Conservation (phyloP, 2,888 invertebrate species). For the Sinopyrophorus schimmeli region DNA sequence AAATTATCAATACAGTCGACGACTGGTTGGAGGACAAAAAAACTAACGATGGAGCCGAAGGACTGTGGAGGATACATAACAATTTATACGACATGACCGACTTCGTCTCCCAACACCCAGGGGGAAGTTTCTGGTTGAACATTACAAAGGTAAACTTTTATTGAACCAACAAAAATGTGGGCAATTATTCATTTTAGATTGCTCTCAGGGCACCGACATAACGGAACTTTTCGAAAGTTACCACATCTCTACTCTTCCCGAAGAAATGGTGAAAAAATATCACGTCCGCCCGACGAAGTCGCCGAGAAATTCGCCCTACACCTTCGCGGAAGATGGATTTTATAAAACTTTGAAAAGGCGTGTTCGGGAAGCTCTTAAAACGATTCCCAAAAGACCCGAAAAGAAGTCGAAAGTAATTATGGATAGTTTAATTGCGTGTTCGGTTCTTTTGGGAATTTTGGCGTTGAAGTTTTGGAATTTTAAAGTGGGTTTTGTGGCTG, state of each 20-base stretch:
- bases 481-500: constrained; percentile 58
- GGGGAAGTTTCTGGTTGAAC: constrained; percentile 75
- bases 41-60: constrained; percentile 72
- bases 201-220: constrained; percentile 22
- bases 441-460: no score
- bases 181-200: no score
- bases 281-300: constrained; percentile 65
- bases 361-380: constrained; percentile 59
- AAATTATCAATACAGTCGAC: no score
- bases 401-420: no score
- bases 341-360: constrained; percentile 69
- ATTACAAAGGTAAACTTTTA: constrained; percentile 62
- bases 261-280: constrained; percentile 66
- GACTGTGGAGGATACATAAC: constrained; percentile 75
- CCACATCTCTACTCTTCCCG: constrained; percentile 63
- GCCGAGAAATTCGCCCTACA: constrained; percentile 71
- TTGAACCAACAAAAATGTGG: no score
- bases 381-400: constrained; percentile 58
- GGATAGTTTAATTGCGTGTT: no score
- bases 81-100: constrained; percentile 80
- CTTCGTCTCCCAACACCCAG: constrained; percentile 82
- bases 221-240: constrained; percentile 68
- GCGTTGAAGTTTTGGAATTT: no score
- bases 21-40: constrained; percentile 68
- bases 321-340: constrained; percentile 74